Evolutionary conservation across 2,888 invertebrate genomes (phyloP), one percentile per base, ranked within the genome.

Genomic region (Erebia aethiops): DNA sequence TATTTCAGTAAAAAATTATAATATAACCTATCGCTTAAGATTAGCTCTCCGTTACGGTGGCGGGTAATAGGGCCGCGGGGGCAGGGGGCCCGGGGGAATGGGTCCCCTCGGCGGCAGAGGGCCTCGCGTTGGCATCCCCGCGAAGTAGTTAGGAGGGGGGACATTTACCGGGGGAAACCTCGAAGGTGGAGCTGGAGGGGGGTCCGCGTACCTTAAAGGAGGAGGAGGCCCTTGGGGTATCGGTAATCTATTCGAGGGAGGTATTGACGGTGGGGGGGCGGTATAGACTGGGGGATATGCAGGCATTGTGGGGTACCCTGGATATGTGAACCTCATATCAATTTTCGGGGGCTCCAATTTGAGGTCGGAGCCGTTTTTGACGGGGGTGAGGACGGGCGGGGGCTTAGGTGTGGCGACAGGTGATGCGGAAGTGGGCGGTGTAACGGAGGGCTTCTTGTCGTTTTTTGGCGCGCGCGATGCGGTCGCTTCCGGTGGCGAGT

Each of bases 401-500:
- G 77, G 74, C 63, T 75, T 79, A 71, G 73, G 69, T 79, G 75
- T 82, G 85, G 90, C 87, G 86, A 88, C 85, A 84, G 93, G 93
- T 56, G 93, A 94, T 80, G 76, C 87, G 79, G 92, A 92, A 88
- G 88, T 86, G 76, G 94, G 93, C 87, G 93, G 92, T 84, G 93
- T 92, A 89, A 85, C 80, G 79, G 91, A 89, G 79, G 84, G 87
- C 80, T 94, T 92, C 79, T 89, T 90, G 78, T 94, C 94, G 83
- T 94, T 94, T 90, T 95, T 95, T 84, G 94, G 87, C 76, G 84
- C 80, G 83, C 91, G 91, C 4, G 74, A 63, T 1, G 81, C 74
- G 0, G 93, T 82, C 35, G 95, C 90, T 56, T 93, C 85, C 49
- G 95, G 96, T 1, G 97, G 97, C 76, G 97, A 95, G 70, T 96